Base-by-base conservation (phyloP, 2,888 invertebrate genomes). In the Epinotia demarniana region DNA sequence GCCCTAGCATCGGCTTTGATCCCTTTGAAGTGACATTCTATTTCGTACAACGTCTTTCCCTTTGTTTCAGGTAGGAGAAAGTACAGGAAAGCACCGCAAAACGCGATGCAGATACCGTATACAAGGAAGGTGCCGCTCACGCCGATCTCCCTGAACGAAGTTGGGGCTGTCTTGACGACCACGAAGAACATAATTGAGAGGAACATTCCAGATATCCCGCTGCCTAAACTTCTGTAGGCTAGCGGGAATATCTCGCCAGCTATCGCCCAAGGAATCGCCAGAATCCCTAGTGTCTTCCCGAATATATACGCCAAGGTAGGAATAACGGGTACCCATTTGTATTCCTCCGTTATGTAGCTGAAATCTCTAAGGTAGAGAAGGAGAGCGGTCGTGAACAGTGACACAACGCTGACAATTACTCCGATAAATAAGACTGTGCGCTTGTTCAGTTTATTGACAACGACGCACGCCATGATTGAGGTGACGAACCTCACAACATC, bases 191-290 rank as follows among this genome's bases (percentile, higher is more conserved):
- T 95, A 5, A 95, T 83, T 23, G 96, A 96, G 0, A 95, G 92
- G 72, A 95, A 93, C 87, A 95, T 95, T 1, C 96, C 95, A 19
- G 96, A 95, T 19, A 96, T 90, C 0, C 96, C 96, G 46, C 96
- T 95, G 0, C 96, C 96, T 0, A 96, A 86, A 46, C 96, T 96
- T 62, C 96, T 93, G 71, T 95, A 95, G 1, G 93, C 93, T 27
- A 95, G 89, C 0, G 96, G 95, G 79, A 96, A 96, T 5, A 97
- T 90, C 84, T 97, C 97, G 0, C 96, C 96, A 76, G 96, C 95
- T 85, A 97, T 95, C 13, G 96, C 95, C 95, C 97, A 97, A 0
- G 97, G 96, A 71, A 97, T 90, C 0, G 96, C 95, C 39, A 96
- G 84, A 55, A 96, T 91, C 0, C 96, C 96, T 13, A 95, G 84